Conservation (phyloP, 2,797 vertebrate genomes). For the Rhodeus uyekii region DNA sequence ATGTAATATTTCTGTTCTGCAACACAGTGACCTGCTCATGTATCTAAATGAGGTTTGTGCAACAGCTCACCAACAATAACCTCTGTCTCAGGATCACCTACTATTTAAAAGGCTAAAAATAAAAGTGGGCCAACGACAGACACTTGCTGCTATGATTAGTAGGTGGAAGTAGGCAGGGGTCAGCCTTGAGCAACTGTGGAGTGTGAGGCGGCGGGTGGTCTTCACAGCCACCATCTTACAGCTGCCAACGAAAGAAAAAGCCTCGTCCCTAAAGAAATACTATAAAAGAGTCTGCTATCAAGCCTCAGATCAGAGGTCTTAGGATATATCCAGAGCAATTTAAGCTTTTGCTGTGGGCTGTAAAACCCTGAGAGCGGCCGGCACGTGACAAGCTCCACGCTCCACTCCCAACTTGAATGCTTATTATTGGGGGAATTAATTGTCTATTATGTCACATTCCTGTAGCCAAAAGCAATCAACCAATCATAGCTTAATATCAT, state of each 20-base stretch:
- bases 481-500: not conserved
- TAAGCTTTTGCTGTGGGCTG: not conserved
- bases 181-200: conserved; percentile 66
- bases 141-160: conserved; percentile 73
- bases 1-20: not conserved
- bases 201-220: conserved; percentile 56
- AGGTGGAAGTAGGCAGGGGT: conserved; percentile 58
- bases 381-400: not conserved
- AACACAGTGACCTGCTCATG: not conserved
- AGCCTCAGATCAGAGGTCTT: not conserved
- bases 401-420: not conserved
- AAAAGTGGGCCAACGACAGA: conserved; percentile 66
- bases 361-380: not conserved
- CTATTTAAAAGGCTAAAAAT: conserved; percentile 70
- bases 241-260: conserved; percentile 53
- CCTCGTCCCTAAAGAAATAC: conserved; percentile 45
- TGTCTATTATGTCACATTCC: not conserved
- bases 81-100: conserved; percentile 50
- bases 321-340: not conserved
- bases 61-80: conserved; percentile 22
- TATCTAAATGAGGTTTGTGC: conserved; percentile 6
- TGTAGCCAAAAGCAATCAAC: not conserved
- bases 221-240: conserved; percentile 43
- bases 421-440: not conserved
- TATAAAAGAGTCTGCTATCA: conserved; percentile 22